A percentile compares a stretch with the other conserved stretches of the same genome.
phyloP scores from a whole-genome alignment of 2,888 invertebrate genomes.

The Gonocerus acuteangulatus region DNA sequence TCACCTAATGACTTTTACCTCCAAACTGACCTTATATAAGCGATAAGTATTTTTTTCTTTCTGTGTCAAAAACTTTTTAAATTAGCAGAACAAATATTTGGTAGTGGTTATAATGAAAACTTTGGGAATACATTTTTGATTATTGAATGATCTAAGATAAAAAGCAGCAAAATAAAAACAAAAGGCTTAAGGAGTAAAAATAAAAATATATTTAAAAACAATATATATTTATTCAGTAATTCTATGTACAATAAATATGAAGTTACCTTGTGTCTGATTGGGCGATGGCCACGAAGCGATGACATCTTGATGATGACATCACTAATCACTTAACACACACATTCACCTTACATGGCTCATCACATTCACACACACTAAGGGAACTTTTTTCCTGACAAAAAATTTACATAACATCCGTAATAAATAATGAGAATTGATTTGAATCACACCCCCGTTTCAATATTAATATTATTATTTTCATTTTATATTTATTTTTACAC shows the following conservation, averaged over 20 bases:
- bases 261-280: conserved; percentile 20
- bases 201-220: not conserved
- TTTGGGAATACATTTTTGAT: too few species aligned
- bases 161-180: too few species aligned
- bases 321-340: conserved; percentile 21
- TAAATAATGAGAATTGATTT: conserved; percentile 1
- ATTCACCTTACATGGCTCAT: conserved; percentile 23
- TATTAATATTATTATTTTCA: not conserved
- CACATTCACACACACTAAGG: conserved; percentile 21
- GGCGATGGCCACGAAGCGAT: conserved; percentile 20
- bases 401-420: not conserved
- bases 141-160: too few species aligned
- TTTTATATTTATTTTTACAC: not conserved
- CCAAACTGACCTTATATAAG: too few species aligned
- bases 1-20: too few species aligned
- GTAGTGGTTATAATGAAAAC: too few species aligned
- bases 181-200: not conserved
- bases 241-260: conserved; percentile 12
- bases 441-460: conserved; percentile 17
- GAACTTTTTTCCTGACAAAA: conserved; percentile 8
- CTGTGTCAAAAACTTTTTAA: too few species aligned
- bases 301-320: conserved; percentile 17
- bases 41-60: too few species aligned
- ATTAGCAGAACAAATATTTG: too few species aligned
- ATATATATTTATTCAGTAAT: conserved; percentile 18